phyloP scores from a whole-genome alignment of 2,888 invertebrate genomes.

The Cynaeus angustus region DNA sequence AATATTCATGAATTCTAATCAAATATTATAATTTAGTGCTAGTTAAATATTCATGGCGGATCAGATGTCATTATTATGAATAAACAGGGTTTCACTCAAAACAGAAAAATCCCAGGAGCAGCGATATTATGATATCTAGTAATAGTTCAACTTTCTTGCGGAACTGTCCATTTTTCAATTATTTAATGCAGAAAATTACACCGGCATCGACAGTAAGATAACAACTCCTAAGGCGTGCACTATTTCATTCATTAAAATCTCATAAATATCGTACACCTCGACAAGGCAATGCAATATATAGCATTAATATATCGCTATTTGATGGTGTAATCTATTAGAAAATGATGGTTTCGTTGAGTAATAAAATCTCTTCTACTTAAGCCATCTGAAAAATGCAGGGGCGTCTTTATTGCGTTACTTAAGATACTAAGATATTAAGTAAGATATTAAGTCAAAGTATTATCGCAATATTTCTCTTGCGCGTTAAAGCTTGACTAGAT shows the following conservation, averaged over 20 bases:
- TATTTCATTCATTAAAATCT: conserved; percentile 49
- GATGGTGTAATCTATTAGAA: conserved; percentile 46
- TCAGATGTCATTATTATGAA: too few relatives aligned
- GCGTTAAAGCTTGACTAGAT: background rate
- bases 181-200: conserved; percentile 25
- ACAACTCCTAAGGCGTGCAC: conserved; percentile 38
- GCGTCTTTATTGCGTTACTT: conserved; percentile 29
- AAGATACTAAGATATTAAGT: conserved; percentile 32
- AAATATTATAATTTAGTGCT: too few relatives aligned
- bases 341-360: conserved; percentile 38
- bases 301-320: conserved; percentile 42
- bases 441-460: conserved; percentile 27
- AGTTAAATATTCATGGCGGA: too few relatives aligned
- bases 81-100: background rate
- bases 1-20: too few relatives aligned
- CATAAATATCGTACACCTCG: conserved; percentile 39
- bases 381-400: conserved; percentile 23
- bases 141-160: background rate
- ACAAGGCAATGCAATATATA: conserved; percentile 35
- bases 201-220: conserved; percentile 30
- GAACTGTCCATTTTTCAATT: conserved; percentile 13
- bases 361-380: conserved; percentile 35
- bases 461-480: conserved; percentile 20
- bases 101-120: background rate
- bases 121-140: background rate